These are phyloP conservation scores for Cryptophagus acutangulus DNA, from an alignment of 2,888 invertebrate genomes.

Conservation along the genomic window DNA sequence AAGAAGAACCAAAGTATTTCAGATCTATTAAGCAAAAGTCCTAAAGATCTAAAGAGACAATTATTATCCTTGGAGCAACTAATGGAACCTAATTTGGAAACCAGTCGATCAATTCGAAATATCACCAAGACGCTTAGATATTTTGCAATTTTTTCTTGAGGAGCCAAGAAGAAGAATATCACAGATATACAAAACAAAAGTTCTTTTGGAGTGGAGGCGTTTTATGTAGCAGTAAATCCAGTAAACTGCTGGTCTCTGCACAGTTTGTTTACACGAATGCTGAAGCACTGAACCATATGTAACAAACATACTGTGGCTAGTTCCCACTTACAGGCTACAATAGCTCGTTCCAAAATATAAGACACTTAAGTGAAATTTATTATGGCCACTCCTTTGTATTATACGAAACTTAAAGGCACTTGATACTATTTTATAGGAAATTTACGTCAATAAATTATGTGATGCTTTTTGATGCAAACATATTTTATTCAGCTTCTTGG, in stretches of 20 bases:
- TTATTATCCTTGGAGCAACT: no score
- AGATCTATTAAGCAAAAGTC: no score
- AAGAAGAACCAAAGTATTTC: no score
- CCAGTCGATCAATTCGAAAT: no score
- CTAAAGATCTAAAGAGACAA: no score
- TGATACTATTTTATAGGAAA: constrained; percentile 30
- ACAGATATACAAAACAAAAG: no score
- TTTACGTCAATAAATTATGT: constrained; percentile 24
- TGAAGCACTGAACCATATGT: constrained; percentile 37
- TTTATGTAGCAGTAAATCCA: constrained; percentile 44
- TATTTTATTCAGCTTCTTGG: no score
- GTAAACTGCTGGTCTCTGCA: constrained; percentile 41
- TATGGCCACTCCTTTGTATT: constrained; percentile 32
- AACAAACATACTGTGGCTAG: constrained; percentile 29
- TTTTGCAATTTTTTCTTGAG: no score
- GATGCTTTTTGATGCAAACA: constrained; percentile 18
- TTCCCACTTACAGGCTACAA: constrained; percentile 32
- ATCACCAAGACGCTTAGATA: no score
- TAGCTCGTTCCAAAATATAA: constrained; percentile 34
- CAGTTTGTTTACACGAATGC: constrained; percentile 43
- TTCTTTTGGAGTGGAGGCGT: constrained; percentile 39
- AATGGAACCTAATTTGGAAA: no score
- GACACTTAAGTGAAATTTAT: constrained; percentile 35
- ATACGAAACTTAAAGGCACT: constrained; percentile 32
- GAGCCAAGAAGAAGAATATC: no score